These are phyloP conservation scores for Spheniscus humboldti DNA, from an alignment of 2,797 vertebrate species.

Conservation along the genomic window DNA sequence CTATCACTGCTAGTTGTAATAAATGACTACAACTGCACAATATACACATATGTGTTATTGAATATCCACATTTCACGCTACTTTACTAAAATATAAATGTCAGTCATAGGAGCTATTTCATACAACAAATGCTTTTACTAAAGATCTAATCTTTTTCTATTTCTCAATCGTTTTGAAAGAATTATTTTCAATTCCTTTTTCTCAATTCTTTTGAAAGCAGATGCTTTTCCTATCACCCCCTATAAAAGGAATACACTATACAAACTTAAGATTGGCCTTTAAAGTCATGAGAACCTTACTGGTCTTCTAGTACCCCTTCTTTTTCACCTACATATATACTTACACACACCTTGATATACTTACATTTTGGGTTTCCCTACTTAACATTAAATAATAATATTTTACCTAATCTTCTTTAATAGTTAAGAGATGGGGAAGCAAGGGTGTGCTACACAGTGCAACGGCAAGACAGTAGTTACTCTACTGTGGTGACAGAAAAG, in stretches of 20 bases:
- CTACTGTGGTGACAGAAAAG: neutral
- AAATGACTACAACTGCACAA: neutral
- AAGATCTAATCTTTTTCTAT: neutral
- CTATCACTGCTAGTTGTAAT: neutral
- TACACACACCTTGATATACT: neutral
- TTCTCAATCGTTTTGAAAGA: neutral
- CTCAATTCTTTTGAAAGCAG: neutral
- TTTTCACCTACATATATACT: neutral
- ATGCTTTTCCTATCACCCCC: neutral
- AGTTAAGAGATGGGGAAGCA: neutral
- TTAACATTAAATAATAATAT: neutral
- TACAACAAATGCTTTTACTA: neutral
- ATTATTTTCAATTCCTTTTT: neutral
- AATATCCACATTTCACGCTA: neutral
- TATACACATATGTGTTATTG: neutral
- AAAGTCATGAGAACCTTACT: neutral
- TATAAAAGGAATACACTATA: neutral
- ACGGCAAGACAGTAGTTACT: neutral
- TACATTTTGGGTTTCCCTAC: neutral
- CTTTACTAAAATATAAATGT: neutral
- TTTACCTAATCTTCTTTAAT: neutral
- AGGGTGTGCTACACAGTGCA: neutral
- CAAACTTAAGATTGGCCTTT: neutral
- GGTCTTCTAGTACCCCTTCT: neutral
- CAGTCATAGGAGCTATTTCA: neutral